Evolutionary conservation across 2,797 vertebrate genomes (phyloP).

Genomic region (Eptatretus atami): DNA sequence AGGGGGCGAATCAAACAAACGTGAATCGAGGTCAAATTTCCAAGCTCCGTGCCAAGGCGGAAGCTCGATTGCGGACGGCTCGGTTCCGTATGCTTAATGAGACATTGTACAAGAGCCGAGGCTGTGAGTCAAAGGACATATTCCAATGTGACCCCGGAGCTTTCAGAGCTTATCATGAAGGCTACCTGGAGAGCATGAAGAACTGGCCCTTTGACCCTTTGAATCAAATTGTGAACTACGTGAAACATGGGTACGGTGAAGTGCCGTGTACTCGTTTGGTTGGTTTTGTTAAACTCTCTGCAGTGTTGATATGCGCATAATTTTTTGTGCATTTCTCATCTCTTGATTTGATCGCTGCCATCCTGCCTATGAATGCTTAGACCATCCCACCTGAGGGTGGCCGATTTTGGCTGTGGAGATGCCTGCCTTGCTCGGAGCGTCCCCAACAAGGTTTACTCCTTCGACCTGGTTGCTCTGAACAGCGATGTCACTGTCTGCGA

Average conservation of each 20-base stretch:
- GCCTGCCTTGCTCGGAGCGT: conserved; percentile 40
- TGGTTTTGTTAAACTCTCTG: not conserved
- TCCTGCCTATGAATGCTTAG: conserved; percentile 13
- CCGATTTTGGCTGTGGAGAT: conserved; percentile 78
- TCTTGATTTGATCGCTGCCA: not conserved
- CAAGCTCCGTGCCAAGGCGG: conserved; percentile 30
- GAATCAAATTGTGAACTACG: conserved; percentile 28
- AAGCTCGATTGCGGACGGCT: conserved; percentile 31
- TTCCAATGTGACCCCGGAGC: conserved; percentile 37
- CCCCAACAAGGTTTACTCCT: conserved; percentile 50
- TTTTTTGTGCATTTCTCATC: not conserved
- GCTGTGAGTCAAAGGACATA: conserved; percentile 27
- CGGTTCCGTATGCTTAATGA: conserved; percentile 67
- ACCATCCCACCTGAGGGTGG: conserved; percentile 35
- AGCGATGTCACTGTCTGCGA: conserved; percentile 48
- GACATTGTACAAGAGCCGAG: conserved; percentile 32
- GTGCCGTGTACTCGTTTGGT: too few species aligned
- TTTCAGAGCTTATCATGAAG: conserved; percentile 39
- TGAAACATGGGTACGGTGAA: conserved; percentile 26
- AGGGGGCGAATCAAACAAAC: not conserved
- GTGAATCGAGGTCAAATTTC: not conserved
- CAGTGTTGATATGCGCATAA: not conserved
- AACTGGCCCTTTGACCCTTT: conserved; percentile 50
- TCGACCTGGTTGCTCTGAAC: conserved; percentile 40
- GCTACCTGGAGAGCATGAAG: conserved; percentile 39